Conservation (phyloP, 2,113 vertebrate genomes). For the Eidolon helvum region DNA sequence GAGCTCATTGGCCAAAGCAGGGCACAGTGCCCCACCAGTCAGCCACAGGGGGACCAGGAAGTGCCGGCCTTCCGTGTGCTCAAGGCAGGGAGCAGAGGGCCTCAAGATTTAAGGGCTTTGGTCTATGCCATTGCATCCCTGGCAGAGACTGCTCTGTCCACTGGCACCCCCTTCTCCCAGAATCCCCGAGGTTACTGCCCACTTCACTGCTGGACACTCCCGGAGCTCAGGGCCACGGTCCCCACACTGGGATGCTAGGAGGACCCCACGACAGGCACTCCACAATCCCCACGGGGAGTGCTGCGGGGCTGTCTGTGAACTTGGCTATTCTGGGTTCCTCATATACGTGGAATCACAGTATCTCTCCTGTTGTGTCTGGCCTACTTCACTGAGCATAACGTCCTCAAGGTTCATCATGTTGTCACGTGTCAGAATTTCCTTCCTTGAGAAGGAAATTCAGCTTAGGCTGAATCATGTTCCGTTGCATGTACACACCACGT, state of each 20-base stretch:
- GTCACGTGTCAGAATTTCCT: neutral
- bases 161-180: neutral
- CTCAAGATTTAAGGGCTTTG: accelerated
- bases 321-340: neutral
- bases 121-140: too few relatives aligned
- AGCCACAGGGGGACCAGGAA: neutral
- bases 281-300: neutral
- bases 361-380: neutral
- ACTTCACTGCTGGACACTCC: neutral
- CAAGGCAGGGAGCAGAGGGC: neutral
- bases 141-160: neutral
- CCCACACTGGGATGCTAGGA: neutral
- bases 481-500: accelerated
- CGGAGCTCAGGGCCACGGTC: neutral
- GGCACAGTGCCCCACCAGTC: neutral
- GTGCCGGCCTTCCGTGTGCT: neutral
- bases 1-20: neutral
- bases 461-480: too few relatives aligned
- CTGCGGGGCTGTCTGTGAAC: neutral
- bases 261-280: neutral
- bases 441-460: too few relatives aligned
- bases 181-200: neutral
- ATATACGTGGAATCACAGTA: neutral
- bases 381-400: neutral
- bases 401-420: neutral